Conservation (phyloP, 2,113 vertebrate genomes). For the Conger conger region DNA sequence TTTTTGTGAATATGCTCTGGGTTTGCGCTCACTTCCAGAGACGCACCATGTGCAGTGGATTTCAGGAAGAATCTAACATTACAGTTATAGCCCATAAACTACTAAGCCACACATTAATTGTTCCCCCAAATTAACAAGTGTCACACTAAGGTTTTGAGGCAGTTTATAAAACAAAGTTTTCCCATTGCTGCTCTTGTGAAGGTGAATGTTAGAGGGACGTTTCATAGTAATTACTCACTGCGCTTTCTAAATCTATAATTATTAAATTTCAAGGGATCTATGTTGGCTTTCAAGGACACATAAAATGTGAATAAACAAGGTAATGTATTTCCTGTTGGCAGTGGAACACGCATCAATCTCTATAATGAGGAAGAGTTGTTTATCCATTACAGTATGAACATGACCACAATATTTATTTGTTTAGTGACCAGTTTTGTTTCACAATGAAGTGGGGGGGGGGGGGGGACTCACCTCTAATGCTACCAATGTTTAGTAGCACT, state of each 20-base stretch:
- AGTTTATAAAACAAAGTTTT: background rate
- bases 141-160: background rate
- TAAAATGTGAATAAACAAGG: slow-evolving; percentile 21
- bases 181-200: slow-evolving; percentile 5
- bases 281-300: slow-evolving; percentile 16
- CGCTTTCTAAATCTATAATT: slow-evolving; percentile 21
- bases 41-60: too few relatives aligned
- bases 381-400: background rate
- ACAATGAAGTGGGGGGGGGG: too few relatives aligned
- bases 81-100: background rate
- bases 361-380: slow-evolving; percentile 16
- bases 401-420: slow-evolving; percentile 2
- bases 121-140: background rate
- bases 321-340: slow-evolving; percentile 12
- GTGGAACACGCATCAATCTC: slow-evolving; percentile 17
- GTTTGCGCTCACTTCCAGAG: too few relatives aligned
- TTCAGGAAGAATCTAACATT: background rate
- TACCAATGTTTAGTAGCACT: too few relatives aligned
- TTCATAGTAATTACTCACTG: slow-evolving; percentile 14
- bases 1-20: too few relatives aligned
- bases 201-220: slow-evolving; percentile 6
- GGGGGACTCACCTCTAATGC: too few relatives aligned
- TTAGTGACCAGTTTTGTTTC: background rate
- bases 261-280: slow-evolving; percentile 3
- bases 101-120: background rate